Percentiles rank a stretch among this genome's conserved stretches.
Evolutionary conservation across 2,888 invertebrate species (phyloP).

Genomic region (Scrobipalpa costella): DNA sequence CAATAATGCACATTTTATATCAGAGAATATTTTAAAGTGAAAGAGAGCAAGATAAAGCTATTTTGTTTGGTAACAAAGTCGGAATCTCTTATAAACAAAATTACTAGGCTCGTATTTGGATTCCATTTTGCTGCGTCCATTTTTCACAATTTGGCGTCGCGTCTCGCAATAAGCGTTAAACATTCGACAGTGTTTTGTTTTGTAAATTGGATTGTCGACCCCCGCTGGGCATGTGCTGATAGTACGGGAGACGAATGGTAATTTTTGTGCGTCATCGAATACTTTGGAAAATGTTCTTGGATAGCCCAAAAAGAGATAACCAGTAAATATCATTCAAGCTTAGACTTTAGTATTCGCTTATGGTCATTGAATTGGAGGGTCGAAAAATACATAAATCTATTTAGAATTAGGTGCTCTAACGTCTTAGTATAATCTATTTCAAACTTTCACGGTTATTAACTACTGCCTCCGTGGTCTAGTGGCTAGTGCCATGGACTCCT

Average conservation of each 20-base stretch:
- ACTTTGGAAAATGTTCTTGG: background rate
- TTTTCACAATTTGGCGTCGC: slow-evolving; percentile 11
- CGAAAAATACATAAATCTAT: too few species aligned
- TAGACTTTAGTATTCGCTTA: too few species aligned
- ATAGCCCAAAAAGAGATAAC: too few species aligned
- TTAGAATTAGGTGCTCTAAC: too few species aligned
- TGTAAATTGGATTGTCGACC: slow-evolving; percentile 28
- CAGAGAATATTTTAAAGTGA: background rate
- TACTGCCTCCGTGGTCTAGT: too few species aligned
- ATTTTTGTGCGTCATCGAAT: background rate
- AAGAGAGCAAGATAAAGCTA: background rate
- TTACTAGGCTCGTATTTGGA: background rate
- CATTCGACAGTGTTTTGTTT: slow-evolving; percentile 28
- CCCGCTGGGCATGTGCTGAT: slow-evolving; percentile 31
- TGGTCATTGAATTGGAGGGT: too few species aligned
- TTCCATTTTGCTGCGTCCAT: background rate
- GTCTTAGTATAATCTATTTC: too few species aligned
- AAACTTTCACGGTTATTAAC: too few species aligned
- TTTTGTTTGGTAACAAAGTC: background rate
- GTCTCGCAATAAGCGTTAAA: slow-evolving; percentile 19
- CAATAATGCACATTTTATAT: background rate
- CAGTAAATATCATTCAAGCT: too few species aligned
- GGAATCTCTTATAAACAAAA: background rate
- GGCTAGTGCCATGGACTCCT: too few species aligned
- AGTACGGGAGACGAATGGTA: background rate